Base-by-base conservation (phyloP, 2,888 invertebrate genomes). In the Cremastobaeus sp. region DNA sequence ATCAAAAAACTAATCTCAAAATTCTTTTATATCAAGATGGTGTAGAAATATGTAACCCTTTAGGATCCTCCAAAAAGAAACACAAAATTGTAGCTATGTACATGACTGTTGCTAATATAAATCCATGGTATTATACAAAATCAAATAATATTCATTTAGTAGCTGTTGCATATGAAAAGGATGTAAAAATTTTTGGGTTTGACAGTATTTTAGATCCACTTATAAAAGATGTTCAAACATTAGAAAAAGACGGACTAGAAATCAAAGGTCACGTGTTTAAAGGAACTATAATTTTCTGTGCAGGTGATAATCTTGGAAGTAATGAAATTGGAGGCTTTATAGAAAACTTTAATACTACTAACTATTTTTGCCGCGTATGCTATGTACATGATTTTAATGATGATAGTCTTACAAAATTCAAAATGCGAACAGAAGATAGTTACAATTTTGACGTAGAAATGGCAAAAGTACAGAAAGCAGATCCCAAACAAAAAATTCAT, bases 271-370 rank as follows among this genome's bases (percentile, higher is more conserved):
- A 25, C n/a, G 14, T 14, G 25, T 45, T 45, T 28, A 45, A 28
- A 28, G 28, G 28, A 5, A 28, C 28, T 12, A 2, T 45, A 28
- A 25, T 45, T 14, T 41, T 18, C 21, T 41, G 41, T n/a, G n/a
- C 41, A 20, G 20, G 41, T 20, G 41, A 41, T 20, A 41, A 41
- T 41, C 21, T 41, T 5, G 41, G 41, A 5, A 20, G 20, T 41
- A 41, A 41, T 41, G 41, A 41, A 28, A 25, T 45, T 14, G 28
- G 45, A 41, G 77, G 76, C 3, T 79, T 76, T 55, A 47, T 60
- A n/a, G 74, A 78, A 37, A 78, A 77, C 65, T 79, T 77, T 37
- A 69, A 69, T 28, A 52, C 17, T 6, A 37, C 3, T 4, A 41
- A 41, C 11, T 41, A 20, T 20, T 41, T 41, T 41, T 41, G 41